Percentiles rank a stretch among this genome's conserved stretches.
These are phyloP conservation scores for Heterodera carotae DNA, from an alignment of 1,140 invertebrate genomes.

Conservation along the genomic window DNA sequence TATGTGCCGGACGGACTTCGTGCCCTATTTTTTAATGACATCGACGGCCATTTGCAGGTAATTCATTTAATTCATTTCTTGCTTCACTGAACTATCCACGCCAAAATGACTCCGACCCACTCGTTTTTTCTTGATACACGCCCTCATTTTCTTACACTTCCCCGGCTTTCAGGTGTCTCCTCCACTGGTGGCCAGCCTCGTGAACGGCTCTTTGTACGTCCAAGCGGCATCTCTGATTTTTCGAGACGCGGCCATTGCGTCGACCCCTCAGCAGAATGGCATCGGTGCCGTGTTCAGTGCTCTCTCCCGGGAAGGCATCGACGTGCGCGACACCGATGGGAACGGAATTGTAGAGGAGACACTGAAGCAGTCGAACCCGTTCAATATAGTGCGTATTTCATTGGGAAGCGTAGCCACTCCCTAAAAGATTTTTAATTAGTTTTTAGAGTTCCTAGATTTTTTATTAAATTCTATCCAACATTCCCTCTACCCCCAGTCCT, in stretches of 20 bases:
- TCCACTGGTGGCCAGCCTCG: slow-evolving; percentile 83
- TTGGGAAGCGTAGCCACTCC: slow-evolving; percentile 18
- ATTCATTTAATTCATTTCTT: background rate
- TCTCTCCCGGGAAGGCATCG: slow-evolving; percentile 85
- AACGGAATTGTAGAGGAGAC: slow-evolving; percentile 89
- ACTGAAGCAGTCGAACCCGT: slow-evolving; percentile 89
- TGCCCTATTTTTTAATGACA: slow-evolving; percentile 78
- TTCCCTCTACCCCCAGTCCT: too few species aligned
- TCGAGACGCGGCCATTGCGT: slow-evolving; percentile 89
- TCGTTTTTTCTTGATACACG: too few species aligned
- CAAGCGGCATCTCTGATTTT: slow-evolving; percentile 92
- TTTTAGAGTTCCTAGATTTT: too few species aligned
- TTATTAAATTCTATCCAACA: too few species aligned
- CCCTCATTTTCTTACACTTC: too few species aligned
- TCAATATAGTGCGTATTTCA: slow-evolving; percentile 87
- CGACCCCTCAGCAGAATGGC: slow-evolving; percentile 79
- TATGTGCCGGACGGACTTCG: slow-evolving; percentile 87
- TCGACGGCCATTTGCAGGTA: slow-evolving; percentile 82
- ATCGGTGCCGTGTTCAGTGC: slow-evolving; percentile 83
- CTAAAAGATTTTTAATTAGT: slow-evolving; percentile 29
- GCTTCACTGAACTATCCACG: too few species aligned
- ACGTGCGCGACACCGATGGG: slow-evolving; percentile 80
- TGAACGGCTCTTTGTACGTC: slow-evolving; percentile 93
- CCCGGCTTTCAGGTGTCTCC: slow-evolving; percentile 81
- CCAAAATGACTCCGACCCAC: too few species aligned